Evolutionary conservation across 30 jellyfish, hydroid and myxozoan species (phyloP).

Genomic region (Aurelia sp.): DNA sequence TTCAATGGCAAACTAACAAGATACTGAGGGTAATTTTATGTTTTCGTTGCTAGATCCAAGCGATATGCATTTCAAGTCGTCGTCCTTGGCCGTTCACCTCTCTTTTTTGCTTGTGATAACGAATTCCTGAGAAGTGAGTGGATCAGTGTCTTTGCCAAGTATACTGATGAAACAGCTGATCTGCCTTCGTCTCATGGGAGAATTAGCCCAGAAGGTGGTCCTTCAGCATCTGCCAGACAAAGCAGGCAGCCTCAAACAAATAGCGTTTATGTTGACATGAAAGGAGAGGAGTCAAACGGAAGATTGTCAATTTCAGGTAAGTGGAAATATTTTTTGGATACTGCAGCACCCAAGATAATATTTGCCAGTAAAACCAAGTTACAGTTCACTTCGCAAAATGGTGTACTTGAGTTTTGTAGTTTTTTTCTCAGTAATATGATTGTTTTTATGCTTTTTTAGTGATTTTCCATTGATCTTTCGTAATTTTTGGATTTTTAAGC

Average conservation of each 20-base stretch:
- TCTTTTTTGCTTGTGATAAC: constrained; percentile 89
- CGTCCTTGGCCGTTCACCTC: constrained; percentile 61
- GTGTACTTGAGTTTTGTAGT: too few relatives aligned
- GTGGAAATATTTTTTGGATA: too few relatives aligned
- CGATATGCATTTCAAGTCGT: constrained; percentile 89
- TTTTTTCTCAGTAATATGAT: too few relatives aligned
- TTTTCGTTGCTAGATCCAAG: constrained; percentile 35
- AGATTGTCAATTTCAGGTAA: neutral
- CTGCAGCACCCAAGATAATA: too few relatives aligned
- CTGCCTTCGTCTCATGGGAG: constrained; percentile 28
- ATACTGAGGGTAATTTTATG: neutral
- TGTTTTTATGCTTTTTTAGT: too few relatives aligned
- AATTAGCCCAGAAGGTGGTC: constrained; percentile 72
- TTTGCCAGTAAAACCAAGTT: too few relatives aligned
- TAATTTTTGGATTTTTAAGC: too few relatives aligned
- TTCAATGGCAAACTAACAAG: too few relatives aligned
- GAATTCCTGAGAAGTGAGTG: constrained; percentile 77
- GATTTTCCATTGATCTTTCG: too few relatives aligned
- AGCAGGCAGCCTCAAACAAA: neutral
- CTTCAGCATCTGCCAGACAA: constrained; percentile 44
- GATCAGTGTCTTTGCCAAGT: constrained; percentile 62
- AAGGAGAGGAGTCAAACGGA: constrained; percentile 10
- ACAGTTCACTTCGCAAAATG: too few relatives aligned
- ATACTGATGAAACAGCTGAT: constrained; percentile 22
- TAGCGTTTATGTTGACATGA: constrained; percentile 32